These are phyloP conservation scores for Limnephilus marmoratus DNA, from an alignment of 2,888 invertebrate genomes.

Conservation along the genomic window DNA sequence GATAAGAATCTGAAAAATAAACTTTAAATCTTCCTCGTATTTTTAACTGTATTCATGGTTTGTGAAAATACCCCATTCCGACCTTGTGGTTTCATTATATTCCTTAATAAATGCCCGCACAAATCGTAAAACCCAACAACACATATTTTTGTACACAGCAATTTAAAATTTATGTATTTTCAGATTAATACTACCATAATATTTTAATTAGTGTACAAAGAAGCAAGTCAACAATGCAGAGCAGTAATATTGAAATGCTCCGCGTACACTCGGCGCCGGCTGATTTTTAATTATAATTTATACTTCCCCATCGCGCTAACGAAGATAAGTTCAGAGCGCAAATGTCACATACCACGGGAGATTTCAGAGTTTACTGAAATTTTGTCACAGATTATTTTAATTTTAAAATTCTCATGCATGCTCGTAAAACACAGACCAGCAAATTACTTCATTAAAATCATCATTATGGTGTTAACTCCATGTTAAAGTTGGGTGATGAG, in stretches of 20 bases:
- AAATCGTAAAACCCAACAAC: not conserved
- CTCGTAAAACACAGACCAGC: not conserved
- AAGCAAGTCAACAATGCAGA: constrained; percentile 11
- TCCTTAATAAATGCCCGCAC: not conserved
- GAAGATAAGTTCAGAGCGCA: not conserved
- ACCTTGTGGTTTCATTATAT: not conserved
- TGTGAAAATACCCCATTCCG: not conserved
- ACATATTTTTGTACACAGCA: not conserved
- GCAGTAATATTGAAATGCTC: not conserved
- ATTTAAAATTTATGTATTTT: not conserved
- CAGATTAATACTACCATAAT: constrained; percentile 20
- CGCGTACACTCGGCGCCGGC: not conserved
- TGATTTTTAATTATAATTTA: constrained; percentile 22
- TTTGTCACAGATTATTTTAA: too few species aligned
- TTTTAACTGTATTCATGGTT: too few species aligned
- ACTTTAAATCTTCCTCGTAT: too few species aligned
- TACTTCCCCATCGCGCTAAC: not conserved
- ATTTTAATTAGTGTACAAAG: constrained; percentile 12
- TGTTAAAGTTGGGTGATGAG: not conserved
- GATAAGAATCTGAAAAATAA: too few species aligned
- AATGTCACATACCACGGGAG: not conserved
- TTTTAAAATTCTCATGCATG: not conserved
- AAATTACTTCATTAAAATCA: not conserved
- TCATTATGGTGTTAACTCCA: not conserved
- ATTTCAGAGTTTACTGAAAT: not conserved